Evolutionary conservation across 2,797 vertebrate genomes (phyloP).

Genomic region (Aphelocoma californica): DNA sequence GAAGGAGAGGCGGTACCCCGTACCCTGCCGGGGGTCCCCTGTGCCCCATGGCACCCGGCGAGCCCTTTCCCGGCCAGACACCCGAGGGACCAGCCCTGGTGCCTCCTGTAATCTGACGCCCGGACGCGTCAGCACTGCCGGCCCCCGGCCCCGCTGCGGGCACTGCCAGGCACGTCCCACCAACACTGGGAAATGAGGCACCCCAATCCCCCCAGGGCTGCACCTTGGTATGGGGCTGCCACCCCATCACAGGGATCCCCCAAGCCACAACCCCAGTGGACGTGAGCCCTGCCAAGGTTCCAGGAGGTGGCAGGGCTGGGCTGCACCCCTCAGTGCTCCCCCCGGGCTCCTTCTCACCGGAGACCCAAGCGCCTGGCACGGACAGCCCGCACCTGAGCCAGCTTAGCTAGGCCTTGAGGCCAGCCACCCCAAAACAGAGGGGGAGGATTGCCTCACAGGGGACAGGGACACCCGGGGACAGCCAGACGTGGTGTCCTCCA

Average conservation of each 20-base stretch:
- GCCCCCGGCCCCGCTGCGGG: not conserved
- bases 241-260: not conserved
- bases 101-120: slow-evolving; percentile 4
- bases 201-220: not conserved
- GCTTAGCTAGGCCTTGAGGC: not conserved
- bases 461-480: not conserved
- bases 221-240: not conserved
- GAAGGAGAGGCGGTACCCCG: not conserved
- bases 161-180: not conserved
- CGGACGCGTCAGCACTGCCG: not conserved
- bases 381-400: not conserved
- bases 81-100: not conserved
- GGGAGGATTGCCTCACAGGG: too few relatives aligned
- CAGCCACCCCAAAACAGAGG: not conserved
- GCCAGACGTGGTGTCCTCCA: not conserved
- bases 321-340: not conserved
- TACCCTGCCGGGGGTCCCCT: not conserved
- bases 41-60: fast-evolving
- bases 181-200: fast-evolving
- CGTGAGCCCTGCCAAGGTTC: not conserved
- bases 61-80: fast-evolving
- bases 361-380: fast-evolving
- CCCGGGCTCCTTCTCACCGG: fast-evolving
- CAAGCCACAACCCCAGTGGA: fast-evolving
- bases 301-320: not conserved